These are phyloP conservation scores for Listronotus oregonensis DNA, from an alignment of 1,140 invertebrate species.

Conservation along the genomic window DNA sequence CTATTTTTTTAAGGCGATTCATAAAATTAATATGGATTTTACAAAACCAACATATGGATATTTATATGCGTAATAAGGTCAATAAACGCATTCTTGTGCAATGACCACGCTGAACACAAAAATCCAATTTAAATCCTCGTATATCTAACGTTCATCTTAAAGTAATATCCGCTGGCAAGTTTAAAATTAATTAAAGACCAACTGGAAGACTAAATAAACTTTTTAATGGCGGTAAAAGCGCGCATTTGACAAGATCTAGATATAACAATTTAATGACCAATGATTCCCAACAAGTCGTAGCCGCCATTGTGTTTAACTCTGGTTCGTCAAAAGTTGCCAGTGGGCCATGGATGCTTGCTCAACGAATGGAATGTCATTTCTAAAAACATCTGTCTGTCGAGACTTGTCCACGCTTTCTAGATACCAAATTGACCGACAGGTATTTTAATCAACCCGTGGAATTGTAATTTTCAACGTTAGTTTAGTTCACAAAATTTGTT, in stretches of 20 bases:
- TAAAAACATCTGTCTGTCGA: conserved; percentile 16
- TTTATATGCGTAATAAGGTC: background rate
- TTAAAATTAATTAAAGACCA: conserved; percentile 3
- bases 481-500: conserved; percentile 17
- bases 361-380: background rate
- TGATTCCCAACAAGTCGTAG: conserved; percentile 21
- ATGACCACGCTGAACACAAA: background rate
- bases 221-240: background rate
- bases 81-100: conserved; percentile 3
- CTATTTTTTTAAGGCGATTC: no score
- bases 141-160: conserved; percentile 9
- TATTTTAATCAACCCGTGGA: conserved; percentile 29
- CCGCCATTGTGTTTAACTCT: conserved; percentile 23
- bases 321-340: conserved; percentile 5
- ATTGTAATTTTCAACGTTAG: conserved; percentile 25
- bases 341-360: conserved; percentile 3
- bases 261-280: conserved; percentile 28
- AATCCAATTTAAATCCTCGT: background rate
- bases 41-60: no score
- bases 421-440: conserved; percentile 25
- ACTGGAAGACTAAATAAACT: background rate
- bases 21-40: no score
- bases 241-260: conserved; percentile 10
- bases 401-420: conserved; percentile 6
- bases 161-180: conserved; percentile 4